Percentiles rank a stretch among this genome's conserved stretches.
phyloP scores from a whole-genome alignment of 2,888 invertebrate species.

The Lottia gigantea region DNA sequence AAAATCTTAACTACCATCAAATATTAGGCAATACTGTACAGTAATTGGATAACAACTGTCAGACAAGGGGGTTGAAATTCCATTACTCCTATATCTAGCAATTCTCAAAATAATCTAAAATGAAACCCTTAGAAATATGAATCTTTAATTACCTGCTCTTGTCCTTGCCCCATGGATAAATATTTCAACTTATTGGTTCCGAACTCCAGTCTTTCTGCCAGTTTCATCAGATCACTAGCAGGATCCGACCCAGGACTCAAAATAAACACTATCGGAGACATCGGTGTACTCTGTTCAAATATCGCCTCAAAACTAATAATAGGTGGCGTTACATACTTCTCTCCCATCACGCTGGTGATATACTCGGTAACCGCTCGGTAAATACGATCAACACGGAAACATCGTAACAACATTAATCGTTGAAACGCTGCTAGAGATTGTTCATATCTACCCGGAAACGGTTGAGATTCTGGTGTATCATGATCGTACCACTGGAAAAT shows the following conservation, averaged over 20 bases:
- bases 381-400: conserved; percentile 89
- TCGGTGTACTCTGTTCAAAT: conserved; percentile 85
- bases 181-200: conserved; percentile 68
- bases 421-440: conserved; percentile 75
- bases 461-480: conserved; percentile 81
- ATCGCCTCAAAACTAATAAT: conserved; percentile 85
- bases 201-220: conserved; percentile 69
- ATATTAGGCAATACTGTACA: no score
- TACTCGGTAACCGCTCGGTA: conserved; percentile 87
- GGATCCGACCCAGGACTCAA: conserved; percentile 70
- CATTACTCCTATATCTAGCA: no score
- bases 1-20: no score
- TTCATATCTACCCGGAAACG: conserved; percentile 80
- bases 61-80: no score
- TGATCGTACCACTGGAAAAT: conserved; percentile 83
- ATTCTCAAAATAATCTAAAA: no score
- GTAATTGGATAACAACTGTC: no score
- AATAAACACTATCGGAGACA: conserved; percentile 70
- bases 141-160: conserved; percentile 62
- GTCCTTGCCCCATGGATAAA: conserved; percentile 70
- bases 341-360: conserved; percentile 85
- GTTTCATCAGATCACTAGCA: conserved; percentile 68
- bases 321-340: conserved; percentile 89
- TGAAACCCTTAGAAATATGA: conserved; percentile 2
- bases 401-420: conserved; percentile 84